phyloP scores from a whole-genome alignment of 2,113 vertebrate genomes.

The Thunnus maccoyii region DNA sequence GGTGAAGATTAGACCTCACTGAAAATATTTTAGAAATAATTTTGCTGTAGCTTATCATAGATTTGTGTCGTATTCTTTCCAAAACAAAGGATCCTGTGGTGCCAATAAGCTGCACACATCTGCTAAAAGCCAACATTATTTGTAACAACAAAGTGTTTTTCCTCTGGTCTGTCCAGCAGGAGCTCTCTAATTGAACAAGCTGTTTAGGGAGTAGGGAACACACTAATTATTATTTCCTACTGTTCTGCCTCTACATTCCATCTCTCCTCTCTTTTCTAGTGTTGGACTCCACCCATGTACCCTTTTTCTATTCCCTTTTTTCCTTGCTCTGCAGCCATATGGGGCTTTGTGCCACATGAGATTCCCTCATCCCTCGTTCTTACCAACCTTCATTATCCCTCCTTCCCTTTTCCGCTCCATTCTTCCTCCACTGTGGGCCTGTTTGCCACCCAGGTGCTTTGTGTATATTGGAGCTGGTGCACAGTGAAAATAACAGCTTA shows the following conservation, averaged over 20 bases:
- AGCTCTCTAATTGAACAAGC: slow-evolving; percentile 63
- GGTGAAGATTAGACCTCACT: background rate
- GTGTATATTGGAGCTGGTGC: background rate
- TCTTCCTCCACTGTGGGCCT: background rate
- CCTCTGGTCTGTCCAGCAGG: slow-evolving; percentile 21
- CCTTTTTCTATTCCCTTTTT: background rate
- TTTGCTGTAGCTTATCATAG: background rate
- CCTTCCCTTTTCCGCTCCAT: background rate
- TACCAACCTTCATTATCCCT: slow-evolving; percentile 8
- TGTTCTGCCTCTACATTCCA: slow-evolving; percentile 51
- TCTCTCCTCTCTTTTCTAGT: slow-evolving; percentile 26
- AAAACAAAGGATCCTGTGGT: background rate
- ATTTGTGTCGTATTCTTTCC: background rate
- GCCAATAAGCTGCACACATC: background rate
- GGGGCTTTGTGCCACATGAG: slow-evolving; percentile 31
- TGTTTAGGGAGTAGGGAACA: slow-evolving; percentile 61
- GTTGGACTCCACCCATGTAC: slow-evolving; percentile 15
- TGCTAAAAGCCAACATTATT: slow-evolving; percentile 7
- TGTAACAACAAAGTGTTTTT: slow-evolving; percentile 40
- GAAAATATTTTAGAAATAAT: background rate
- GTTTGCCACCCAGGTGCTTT: slow-evolving; percentile 12
- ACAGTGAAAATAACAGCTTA: background rate
- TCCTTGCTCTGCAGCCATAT: slow-evolving; percentile 14
- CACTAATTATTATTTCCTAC: slow-evolving; percentile 70
- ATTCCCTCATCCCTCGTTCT: slow-evolving; percentile 12